Conservation (phyloP, 1,140 invertebrate genomes). For the Ruditapes philippinarum region DNA sequence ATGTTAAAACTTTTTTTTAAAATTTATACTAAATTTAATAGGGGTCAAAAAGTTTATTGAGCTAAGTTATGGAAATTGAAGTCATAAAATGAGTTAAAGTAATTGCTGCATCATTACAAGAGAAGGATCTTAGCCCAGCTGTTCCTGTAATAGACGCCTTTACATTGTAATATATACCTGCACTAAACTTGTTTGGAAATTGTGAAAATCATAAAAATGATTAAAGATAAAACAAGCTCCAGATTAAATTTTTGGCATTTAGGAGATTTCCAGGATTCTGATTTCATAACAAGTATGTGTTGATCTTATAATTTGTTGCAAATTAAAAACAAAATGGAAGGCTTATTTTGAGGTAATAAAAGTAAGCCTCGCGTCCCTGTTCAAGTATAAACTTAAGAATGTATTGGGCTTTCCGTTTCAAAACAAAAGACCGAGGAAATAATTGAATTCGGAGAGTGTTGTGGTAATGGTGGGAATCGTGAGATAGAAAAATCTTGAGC, state of each 20-base stretch:
- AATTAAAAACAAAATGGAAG: conserved; percentile 39
- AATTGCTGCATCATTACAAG: background rate
- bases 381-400: conserved; percentile 33
- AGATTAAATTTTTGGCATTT: conserved; percentile 52
- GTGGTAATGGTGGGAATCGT: conserved; percentile 38
- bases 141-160: background rate
- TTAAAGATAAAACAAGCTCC: conserved; percentile 39
- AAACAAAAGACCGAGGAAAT: conserved; percentile 50
- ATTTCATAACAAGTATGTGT: conserved; percentile 53
- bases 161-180: conserved; percentile 18
- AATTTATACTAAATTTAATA: background rate
- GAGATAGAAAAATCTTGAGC: background rate
- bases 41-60: background rate
- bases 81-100: conserved; percentile 14
- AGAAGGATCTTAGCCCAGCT: background rate
- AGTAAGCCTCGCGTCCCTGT: background rate
- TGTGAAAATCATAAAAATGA: conserved; percentile 41
- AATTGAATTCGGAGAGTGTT: conserved; percentile 48
- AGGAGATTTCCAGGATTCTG: conserved; percentile 28
- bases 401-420: conserved; percentile 39
- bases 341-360: background rate
- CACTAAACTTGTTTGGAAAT: conserved; percentile 6
- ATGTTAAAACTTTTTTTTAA: no score
- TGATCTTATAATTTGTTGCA: conserved; percentile 39
- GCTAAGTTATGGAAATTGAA: background rate